Percentiles rank a stretch among this genome's conserved stretches.
phyloP scores from a whole-genome alignment of 2,797 vertebrate genomes.

The Chaetodon trifasciatus region DNA sequence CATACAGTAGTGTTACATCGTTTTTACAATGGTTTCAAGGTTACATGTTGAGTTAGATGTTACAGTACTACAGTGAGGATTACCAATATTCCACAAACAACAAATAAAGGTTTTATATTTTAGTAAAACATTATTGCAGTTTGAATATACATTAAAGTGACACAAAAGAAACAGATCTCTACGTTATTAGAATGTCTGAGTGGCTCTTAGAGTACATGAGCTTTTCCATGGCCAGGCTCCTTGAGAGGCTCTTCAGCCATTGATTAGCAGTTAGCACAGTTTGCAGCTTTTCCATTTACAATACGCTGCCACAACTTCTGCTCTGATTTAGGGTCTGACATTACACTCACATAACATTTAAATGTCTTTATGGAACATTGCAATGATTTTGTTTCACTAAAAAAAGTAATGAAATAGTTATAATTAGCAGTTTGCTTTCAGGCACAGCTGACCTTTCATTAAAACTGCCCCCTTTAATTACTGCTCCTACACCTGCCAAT shows the following conservation, averaged over 20 bases:
- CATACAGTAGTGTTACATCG: background rate
- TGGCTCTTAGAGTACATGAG: background rate
- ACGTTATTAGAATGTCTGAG: background rate
- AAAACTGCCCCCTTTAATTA: background rate
- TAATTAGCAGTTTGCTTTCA: background rate
- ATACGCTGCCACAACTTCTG: background rate
- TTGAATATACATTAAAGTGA: no score
- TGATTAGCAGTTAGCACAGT: background rate
- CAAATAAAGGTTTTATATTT: background rate
- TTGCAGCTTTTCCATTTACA: background rate
- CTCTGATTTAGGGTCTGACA: background rate
- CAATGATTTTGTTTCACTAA: background rate
- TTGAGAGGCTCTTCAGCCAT: background rate
- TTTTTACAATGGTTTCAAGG: background rate
- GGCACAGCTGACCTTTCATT: background rate
- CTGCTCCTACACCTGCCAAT: background rate
- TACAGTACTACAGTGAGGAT: background rate
- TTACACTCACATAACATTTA: background rate
- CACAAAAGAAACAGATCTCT: background rate
- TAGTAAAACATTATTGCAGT: background rate
- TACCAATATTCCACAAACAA: background rate
- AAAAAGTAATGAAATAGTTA: background rate
- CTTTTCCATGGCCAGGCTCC: background rate
- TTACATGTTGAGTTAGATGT: no score
- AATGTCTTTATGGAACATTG: background rate